A percentile compares a stretch with the other conserved stretches of the same genome.
Evolutionary conservation across 1,140 invertebrate genomes (phyloP).

Genomic region (Aphelenchoides besseyi): DNA sequence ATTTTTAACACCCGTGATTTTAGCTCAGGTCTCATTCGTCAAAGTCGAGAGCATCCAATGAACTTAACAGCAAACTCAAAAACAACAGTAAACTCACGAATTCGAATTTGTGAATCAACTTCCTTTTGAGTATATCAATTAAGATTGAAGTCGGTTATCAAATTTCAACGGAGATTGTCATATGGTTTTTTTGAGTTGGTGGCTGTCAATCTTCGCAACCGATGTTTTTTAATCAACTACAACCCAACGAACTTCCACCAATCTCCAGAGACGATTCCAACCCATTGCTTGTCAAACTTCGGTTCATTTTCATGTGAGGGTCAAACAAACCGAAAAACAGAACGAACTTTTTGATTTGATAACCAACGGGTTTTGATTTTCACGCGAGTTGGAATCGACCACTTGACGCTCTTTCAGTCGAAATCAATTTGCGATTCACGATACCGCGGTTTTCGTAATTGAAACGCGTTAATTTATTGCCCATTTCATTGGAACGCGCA

Average conservation of each 20-base stretch:
- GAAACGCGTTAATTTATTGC: too few species aligned
- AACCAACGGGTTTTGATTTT: background rate
- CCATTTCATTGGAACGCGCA: too few species aligned
- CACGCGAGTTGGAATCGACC: background rate
- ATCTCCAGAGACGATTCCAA: background rate
- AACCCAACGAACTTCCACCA: background rate
- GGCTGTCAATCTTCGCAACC: background rate
- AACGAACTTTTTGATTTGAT: background rate
- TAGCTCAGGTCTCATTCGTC: too few species aligned
- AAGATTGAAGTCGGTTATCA: background rate
- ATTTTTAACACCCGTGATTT: too few species aligned
- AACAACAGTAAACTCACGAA: too few species aligned
- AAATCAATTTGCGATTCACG: too few species aligned
- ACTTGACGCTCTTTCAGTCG: too few species aligned
- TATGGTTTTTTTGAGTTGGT: background rate
- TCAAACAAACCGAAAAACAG: too few species aligned
- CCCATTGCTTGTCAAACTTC: too few species aligned
- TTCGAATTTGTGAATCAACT: background rate
- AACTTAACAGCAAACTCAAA: too few species aligned
- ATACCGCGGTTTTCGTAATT: too few species aligned
- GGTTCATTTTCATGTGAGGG: too few species aligned
- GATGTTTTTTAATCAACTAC: slow-evolving; percentile 3
- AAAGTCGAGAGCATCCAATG: background rate
- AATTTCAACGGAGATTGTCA: background rate
- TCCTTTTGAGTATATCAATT: slow-evolving; percentile 2